phyloP scores from a whole-genome alignment of 2,797 vertebrate genomes.

The Scarus forsteni region DNA sequence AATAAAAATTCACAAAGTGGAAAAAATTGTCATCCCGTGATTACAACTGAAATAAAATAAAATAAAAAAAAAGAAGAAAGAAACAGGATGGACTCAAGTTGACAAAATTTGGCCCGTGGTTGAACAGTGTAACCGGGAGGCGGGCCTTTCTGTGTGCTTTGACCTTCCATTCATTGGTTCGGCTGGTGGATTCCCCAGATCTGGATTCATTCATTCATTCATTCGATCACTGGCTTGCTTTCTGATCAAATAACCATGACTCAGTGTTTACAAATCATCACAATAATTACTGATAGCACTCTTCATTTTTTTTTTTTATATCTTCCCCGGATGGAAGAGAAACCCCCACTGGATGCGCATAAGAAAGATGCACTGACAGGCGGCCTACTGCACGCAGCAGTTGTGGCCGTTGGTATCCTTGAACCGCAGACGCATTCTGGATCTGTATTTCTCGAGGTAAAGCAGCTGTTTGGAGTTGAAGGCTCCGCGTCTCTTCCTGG shows the following conservation, averaged over 20 bases:
- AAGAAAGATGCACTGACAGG: constrained; percentile 78
- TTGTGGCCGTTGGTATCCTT: constrained; percentile 94
- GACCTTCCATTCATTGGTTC: constrained; percentile 85
- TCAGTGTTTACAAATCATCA: constrained; percentile 85
- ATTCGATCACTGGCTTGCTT: constrained; percentile 77
- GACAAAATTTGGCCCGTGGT: constrained; percentile 75
- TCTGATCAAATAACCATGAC: constrained; percentile 83
- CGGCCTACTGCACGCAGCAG: constrained; percentile 95
- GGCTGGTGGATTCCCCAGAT: constrained; percentile 85
- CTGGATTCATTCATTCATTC: constrained; percentile 81
- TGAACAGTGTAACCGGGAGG: constrained; percentile 79
- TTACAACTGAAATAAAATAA: constrained; percentile 61
- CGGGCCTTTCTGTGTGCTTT: constrained; percentile 86
- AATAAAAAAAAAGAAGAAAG: constrained; percentile 15
- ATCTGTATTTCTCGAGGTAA: constrained; percentile 99
- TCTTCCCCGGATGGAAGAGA: constrained; percentile 85
- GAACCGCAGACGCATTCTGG: constrained; percentile 98
- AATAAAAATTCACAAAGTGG: constrained; percentile 73
- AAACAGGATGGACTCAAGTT: constrained; percentile 79
- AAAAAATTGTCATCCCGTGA: constrained; percentile 77
- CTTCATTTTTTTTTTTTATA: constrained; percentile 56
- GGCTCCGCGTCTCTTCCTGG: constrained; percentile 98
- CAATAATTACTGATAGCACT: constrained; percentile 86
- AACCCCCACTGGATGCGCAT: constrained; percentile 79
- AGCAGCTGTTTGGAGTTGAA: constrained; percentile 99